Evolutionary conservation across 2,113 vertebrate genomes (phyloP), one percentile per base, ranked within the genome.

Genomic region (Prionailurus bengalensis): DNA sequence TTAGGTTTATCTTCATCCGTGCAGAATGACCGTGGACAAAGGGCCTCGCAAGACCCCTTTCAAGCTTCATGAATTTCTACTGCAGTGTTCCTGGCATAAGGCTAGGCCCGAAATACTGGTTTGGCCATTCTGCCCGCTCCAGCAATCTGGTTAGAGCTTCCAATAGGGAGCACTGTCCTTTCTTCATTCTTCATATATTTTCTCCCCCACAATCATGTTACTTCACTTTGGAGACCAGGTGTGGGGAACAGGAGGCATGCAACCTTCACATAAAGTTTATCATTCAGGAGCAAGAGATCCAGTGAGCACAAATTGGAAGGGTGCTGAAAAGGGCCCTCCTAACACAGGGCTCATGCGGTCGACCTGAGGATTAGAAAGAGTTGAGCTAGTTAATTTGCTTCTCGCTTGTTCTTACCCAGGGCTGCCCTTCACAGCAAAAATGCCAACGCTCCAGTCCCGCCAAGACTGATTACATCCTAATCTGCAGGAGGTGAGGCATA

Each of bases 1-100:
- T 66, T 53, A 42, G 42, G 9, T 29, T 51, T 51, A 1, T 12
- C 53, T 71, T 82, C 92, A 39, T 95, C 53, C 31, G 8, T 51
- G 86, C 55, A 76, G 85, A 93, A 70, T 33, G 45, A 36, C 58
- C 14, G 1, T 29, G 45, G 65, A 33, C 5, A 8, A 45, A 90
- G 48, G 68, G 36, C 36, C 92, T 94, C 80, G 9, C 17, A 74
- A 87, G 95, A 58, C 27, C 71, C 42, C 31, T 89, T 65, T 66
- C 84, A 81, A 80, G 53, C 88, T 91, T 70, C 33, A n/a, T 88
- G 84, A 71, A 85, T 91, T 95, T 98, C 76, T 79, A 80, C 31
- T 76, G 48, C 36, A 53, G 13, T 71, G 92, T 91, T 91, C 80
- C 63, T 65, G 53, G 55, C 83, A 58, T 33, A 27, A 82, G 33